Percentiles rank a stretch among this genome's conserved stretches.
Evolutionary conservation across 2,888 invertebrate genomes (phyloP).

Genomic region (Cheilosia urbana): DNA sequence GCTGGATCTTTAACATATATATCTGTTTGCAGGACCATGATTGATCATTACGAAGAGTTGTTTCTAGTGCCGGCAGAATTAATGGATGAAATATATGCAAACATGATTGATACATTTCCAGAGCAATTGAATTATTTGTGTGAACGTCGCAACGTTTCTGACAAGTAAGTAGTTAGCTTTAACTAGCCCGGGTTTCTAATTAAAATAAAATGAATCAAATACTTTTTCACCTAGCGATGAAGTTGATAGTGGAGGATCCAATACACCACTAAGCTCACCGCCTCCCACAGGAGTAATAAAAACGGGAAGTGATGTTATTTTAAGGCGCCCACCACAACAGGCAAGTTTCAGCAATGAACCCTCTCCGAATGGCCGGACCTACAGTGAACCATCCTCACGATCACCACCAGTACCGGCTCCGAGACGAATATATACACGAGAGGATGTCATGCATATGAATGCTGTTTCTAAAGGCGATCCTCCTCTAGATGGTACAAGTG

Average conservation of each 20-base stretch:
- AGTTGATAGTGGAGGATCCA: constrained; percentile 72
- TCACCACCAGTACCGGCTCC: constrained; percentile 54
- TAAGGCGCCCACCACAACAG: constrained; percentile 6
- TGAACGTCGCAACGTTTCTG: constrained; percentile 76
- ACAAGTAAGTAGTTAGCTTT: constrained; percentile 68
- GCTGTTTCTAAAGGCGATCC: constrained; percentile 88
- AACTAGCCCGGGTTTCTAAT: background rate
- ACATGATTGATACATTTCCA: constrained; percentile 93
- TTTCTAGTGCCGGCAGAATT: constrained; percentile 92
- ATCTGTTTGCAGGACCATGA: constrained; percentile 85
- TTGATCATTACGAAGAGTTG: constrained; percentile 89
- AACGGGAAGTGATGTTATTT: constrained; percentile 29
- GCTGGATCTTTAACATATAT: background rate
- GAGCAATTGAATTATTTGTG: constrained; percentile 90
- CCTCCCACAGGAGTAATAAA: constrained; percentile 48
- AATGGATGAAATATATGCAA: constrained; percentile 93
- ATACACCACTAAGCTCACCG: constrained; percentile 74
- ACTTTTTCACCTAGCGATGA: constrained; percentile 71
- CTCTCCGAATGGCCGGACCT: constrained; percentile 20
- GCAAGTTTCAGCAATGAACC: constrained; percentile 27
- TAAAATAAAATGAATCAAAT: background rate
- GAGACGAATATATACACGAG: constrained; percentile 87
- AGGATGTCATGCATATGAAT: constrained; percentile 90
- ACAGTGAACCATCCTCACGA: constrained; percentile 43
- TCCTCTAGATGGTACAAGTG: constrained; percentile 62